Conservation (phyloP, 2,113 vertebrate species). For the Vireo altiloquus region DNA sequence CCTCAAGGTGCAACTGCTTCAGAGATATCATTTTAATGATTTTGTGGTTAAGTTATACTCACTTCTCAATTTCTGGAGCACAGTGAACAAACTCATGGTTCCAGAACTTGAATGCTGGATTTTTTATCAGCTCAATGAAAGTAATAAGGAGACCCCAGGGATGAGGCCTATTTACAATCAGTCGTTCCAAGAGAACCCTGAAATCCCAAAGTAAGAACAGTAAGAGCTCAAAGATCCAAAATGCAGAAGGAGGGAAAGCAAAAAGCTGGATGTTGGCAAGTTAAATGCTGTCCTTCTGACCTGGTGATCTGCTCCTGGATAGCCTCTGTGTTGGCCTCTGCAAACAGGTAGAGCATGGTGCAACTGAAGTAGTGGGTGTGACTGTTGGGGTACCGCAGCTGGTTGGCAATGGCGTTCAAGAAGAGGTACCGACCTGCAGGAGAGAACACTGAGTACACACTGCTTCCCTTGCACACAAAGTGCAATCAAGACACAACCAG, state of each 20-base stretch:
- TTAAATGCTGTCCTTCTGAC: constrained; percentile 26
- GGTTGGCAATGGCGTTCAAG: constrained; percentile 97
- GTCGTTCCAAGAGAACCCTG: constrained; percentile 95
- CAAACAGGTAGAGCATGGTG: constrained; percentile 98
- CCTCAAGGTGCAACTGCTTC: background rate
- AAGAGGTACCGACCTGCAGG: constrained; percentile 93
- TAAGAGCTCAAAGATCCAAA: background rate
- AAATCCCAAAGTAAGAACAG: background rate
- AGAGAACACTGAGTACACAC: background rate
- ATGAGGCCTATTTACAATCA: constrained; percentile 99
- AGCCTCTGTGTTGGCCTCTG: constrained; percentile 97
- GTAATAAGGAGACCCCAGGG: constrained; percentile 99
- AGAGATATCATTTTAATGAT: rapidly evolving
- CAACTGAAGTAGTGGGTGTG: constrained; percentile 99
- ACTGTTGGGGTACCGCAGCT: constrained; percentile 98
- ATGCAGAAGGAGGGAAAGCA: rapidly evolving
- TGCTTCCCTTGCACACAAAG: background rate
- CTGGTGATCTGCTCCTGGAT: constrained; percentile 99
- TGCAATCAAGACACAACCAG: background rate
- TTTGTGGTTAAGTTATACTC: constrained; percentile 42
- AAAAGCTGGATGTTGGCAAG: background rate
- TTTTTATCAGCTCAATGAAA: constrained; percentile 99
- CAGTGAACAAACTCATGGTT: constrained; percentile 99
- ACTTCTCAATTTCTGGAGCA: constrained; percentile 99
- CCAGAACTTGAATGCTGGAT: constrained; percentile 99